Evolutionary conservation across 2,113 vertebrate species (phyloP).

Genomic region (Gymnogyps californianus): DNA sequence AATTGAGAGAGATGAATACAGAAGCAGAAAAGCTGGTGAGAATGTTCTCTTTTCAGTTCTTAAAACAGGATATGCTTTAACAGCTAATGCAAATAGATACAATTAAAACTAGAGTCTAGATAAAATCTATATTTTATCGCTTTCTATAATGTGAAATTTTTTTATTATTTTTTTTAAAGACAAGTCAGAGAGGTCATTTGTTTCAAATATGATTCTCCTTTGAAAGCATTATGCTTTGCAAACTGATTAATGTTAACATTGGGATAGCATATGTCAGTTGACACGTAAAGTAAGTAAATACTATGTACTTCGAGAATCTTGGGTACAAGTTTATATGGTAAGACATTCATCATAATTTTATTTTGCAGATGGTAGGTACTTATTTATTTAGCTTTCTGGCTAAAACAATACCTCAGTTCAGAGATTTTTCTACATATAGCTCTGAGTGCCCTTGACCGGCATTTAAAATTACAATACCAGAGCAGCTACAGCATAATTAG

Average conservation of each 20-base stretch:
- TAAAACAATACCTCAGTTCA: background rate
- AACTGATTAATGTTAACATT: background rate
- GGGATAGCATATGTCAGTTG: background rate
- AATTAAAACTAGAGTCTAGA: background rate
- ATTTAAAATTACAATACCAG: background rate
- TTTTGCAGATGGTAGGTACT: background rate
- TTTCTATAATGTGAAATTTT: background rate
- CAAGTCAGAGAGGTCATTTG: background rate
- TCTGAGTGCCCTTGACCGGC: background rate
- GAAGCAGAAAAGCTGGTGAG: constrained; percentile 97
- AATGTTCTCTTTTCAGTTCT: constrained; percentile 20
- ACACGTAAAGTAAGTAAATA: background rate
- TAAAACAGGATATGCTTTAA: background rate
- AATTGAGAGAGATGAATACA: constrained; percentile 97
- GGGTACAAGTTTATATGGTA: background rate
- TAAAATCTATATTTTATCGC: background rate
- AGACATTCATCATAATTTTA: background rate
- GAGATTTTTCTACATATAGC: background rate
- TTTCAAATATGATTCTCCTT: background rate
- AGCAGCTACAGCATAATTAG: background rate
- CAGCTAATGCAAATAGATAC: background rate
- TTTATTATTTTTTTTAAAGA: background rate
- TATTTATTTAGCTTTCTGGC: background rate
- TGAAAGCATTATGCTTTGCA: background rate
- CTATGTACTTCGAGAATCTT: background rate